phyloP scores from a whole-genome alignment of 64 coral and sea anemone species.

The Montipora foliosa region DNA sequence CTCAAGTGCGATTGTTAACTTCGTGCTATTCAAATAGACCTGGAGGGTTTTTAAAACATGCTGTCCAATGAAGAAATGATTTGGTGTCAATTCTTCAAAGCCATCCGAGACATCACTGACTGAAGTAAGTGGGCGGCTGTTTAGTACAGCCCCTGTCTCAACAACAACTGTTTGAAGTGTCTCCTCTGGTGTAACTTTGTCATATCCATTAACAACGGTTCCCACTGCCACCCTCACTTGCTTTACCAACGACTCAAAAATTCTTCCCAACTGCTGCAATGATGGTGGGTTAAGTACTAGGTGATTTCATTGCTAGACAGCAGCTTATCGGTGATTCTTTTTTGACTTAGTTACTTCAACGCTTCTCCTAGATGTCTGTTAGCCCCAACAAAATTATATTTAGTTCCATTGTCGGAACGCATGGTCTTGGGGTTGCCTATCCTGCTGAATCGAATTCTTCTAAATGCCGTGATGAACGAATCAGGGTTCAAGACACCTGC shows the following conservation, averaged over 20 bases:
- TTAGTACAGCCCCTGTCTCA: constrained; percentile 20
- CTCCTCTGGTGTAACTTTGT: constrained; percentile 8
- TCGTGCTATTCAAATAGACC: background rate
- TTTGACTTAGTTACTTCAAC: background rate
- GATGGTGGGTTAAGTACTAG: too few relatives aligned
- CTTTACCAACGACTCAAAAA: constrained; percentile 50
- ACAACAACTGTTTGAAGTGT: constrained; percentile 43
- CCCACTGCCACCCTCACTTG: constrained; percentile 34
- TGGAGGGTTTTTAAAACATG: background rate
- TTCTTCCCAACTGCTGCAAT: constrained; percentile 17
- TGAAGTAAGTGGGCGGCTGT: constrained; percentile 27
- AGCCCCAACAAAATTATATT: constrained; percentile 12
- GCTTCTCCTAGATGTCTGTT: background rate
- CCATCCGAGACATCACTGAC: constrained; percentile 26
- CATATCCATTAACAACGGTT: background rate
- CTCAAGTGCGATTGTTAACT: background rate
- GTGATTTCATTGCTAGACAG: too few relatives aligned
- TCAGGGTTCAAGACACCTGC: constrained; percentile 36
- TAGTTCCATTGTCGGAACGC: constrained; percentile 17
- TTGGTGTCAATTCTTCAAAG: constrained; percentile 8
- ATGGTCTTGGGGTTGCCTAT: constrained; percentile 18
- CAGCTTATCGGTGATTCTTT: background rate
- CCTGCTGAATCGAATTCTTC: background rate
- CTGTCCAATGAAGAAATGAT: constrained; percentile 45
- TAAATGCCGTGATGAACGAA: constrained; percentile 34